Evolutionary conservation across 2,888 invertebrate species (phyloP).

Genomic region (Liposcelis brunnea): DNA sequence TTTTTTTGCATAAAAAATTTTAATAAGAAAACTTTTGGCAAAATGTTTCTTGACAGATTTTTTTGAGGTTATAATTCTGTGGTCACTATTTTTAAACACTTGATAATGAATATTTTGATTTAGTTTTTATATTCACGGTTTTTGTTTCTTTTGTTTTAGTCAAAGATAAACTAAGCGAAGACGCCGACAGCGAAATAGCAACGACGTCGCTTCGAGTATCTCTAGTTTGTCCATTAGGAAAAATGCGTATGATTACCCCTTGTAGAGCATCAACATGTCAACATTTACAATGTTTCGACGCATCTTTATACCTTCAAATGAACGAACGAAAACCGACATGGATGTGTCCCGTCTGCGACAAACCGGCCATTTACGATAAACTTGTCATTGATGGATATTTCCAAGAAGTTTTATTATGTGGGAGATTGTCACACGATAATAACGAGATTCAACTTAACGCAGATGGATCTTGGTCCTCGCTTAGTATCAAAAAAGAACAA

Average conservation of each 20-base stretch:
- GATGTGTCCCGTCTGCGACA: conserved; percentile 96
- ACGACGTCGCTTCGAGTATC: conserved; percentile 89
- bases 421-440: conserved; percentile 47
- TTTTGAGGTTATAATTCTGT: too few species aligned
- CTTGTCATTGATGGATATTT: conserved; percentile 90
- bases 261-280: conserved; percentile 81
- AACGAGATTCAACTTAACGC: conserved; percentile 69
- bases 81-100: too few species aligned
- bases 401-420: conserved; percentile 60
- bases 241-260: conserved; percentile 78
- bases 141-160: too few species aligned
- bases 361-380: conserved; percentile 74
- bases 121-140: too few species aligned
- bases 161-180: conserved; percentile 79
- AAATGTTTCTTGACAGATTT: too few species aligned
- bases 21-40: too few species aligned
- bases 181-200: conserved; percentile 89
- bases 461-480: conserved; percentile 68
- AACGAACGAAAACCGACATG: conserved; percentile 97
- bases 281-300: conserved; percentile 97
- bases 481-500: not conserved
- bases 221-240: conserved; percentile 83
- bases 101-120: too few species aligned
- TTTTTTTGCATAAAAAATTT: too few species aligned
- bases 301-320: conserved; percentile 88